Evolutionary conservation across 2,888 invertebrate species (phyloP).

Genomic region (Phaedon cochleariae): DNA sequence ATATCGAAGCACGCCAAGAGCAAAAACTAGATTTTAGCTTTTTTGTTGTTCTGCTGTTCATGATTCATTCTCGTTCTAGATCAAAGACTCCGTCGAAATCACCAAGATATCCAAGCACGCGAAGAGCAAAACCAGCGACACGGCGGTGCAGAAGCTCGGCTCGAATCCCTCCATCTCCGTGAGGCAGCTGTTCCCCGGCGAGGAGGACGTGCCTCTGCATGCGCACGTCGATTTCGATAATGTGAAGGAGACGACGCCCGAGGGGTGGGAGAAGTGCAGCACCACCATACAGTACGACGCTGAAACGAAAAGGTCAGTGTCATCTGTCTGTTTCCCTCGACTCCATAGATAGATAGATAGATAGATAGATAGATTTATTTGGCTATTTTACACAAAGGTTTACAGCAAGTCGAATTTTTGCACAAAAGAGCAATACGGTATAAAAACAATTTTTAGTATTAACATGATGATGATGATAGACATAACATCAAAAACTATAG

Average conservation of each 20-base stretch:
- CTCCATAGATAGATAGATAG: too few species aligned
- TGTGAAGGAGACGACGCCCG: conserved; percentile 77
- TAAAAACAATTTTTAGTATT: too few species aligned
- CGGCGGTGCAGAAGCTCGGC: conserved; percentile 74
- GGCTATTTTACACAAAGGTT: too few species aligned
- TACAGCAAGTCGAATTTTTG: too few species aligned
- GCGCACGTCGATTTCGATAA: conserved; percentile 79
- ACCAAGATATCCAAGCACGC: conserved; percentile 44
- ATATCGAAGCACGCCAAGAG: too few species aligned
- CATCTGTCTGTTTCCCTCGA: too few species aligned
- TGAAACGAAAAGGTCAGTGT: conserved; percentile 69
- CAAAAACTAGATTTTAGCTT: too few species aligned
- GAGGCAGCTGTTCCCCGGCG: conserved; percentile 81
- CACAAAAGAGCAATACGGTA: too few species aligned
- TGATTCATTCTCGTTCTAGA: conserved; percentile 22
- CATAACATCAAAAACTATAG: too few species aligned
- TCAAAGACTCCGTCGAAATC: conserved; percentile 41
- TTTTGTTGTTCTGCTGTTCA: too few species aligned
- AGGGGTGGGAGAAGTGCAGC: conserved; percentile 85
- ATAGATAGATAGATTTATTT: too few species aligned
- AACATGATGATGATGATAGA: too few species aligned
- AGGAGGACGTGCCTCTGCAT: conserved; percentile 81
- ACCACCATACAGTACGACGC: conserved; percentile 82
- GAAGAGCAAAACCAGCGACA: conserved; percentile 61
- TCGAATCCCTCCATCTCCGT: conserved; percentile 86